These are phyloP conservation scores for Spilarctia lutea DNA, from an alignment of 2,888 invertebrate species.

Conservation along the genomic window DNA sequence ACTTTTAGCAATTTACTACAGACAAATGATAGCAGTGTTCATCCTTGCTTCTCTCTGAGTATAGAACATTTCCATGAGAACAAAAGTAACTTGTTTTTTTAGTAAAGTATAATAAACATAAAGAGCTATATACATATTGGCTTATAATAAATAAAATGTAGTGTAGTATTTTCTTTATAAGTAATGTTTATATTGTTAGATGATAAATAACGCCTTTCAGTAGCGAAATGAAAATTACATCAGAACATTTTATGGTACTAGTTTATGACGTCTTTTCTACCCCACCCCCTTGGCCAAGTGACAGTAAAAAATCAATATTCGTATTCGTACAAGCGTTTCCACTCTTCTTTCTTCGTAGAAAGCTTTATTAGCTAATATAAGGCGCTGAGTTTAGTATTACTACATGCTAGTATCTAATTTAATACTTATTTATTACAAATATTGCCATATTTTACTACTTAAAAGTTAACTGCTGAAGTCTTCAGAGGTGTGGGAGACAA, in stretches of 20 bases:
- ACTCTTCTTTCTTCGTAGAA: constrained; percentile 2
- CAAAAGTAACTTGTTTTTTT: background rate
- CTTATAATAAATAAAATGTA: background rate
- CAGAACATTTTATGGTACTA: background rate
- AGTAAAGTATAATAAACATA: background rate
- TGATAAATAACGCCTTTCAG: background rate
- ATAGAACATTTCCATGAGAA: background rate
- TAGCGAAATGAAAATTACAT: background rate
- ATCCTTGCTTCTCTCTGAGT: background rate
- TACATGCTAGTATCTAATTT: background rate
- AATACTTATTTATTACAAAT: background rate
- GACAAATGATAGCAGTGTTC: background rate
- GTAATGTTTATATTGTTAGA: background rate
- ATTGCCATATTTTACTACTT: background rate
- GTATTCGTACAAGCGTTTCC: constrained; percentile 29
- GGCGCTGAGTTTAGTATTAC: background rate
- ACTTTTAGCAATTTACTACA: background rate
- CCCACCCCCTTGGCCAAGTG: constrained; percentile 63
- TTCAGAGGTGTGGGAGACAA: background rate
- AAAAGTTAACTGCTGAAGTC: background rate
- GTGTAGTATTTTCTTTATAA: background rate
- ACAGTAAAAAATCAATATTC: constrained; percentile 74
- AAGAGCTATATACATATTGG: background rate
- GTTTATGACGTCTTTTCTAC: constrained; percentile 57
- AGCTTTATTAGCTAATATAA: constrained; percentile 3